phyloP scores from a whole-genome alignment of 2,113 vertebrate genomes.

The Colius striatus region DNA sequence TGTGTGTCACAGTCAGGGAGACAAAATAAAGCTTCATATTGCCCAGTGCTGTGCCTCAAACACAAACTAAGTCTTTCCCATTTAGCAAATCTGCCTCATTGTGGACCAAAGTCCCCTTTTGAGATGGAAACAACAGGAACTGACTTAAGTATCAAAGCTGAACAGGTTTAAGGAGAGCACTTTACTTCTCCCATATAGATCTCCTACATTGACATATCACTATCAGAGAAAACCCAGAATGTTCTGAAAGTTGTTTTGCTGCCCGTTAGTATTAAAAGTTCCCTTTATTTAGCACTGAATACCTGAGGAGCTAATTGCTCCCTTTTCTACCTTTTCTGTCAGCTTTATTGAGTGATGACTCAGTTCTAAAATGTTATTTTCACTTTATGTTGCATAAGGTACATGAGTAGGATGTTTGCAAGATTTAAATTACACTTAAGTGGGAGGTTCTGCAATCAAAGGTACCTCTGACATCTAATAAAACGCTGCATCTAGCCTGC shows the following conservation, averaged over 20 bases:
- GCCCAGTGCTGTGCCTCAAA: neutral
- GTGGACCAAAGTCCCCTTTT: neutral
- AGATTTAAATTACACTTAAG: constrained; percentile 60
- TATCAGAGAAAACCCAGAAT: neutral
- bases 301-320: constrained; percentile 19
- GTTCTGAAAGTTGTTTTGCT: neutral
- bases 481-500: neutral
- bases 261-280: neutral
- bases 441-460: constrained; percentile 62
- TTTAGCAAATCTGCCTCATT: neutral
- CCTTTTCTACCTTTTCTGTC: constrained; percentile 15
- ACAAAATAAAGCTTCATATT: neutral
- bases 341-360: constrained; percentile 51
- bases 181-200: neutral
- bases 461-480: constrained; percentile 47
- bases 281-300: neutral
- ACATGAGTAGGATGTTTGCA: constrained; percentile 52
- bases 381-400: constrained; percentile 46
- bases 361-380: constrained; percentile 53
- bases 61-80: neutral
- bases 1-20: neutral
- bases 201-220: neutral
- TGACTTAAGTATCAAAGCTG: neutral
- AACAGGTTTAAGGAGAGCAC: neutral
- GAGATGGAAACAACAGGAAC: neutral